phyloP scores from a whole-genome alignment of 2,888 invertebrate genomes.

The Acronicta leporina region DNA sequence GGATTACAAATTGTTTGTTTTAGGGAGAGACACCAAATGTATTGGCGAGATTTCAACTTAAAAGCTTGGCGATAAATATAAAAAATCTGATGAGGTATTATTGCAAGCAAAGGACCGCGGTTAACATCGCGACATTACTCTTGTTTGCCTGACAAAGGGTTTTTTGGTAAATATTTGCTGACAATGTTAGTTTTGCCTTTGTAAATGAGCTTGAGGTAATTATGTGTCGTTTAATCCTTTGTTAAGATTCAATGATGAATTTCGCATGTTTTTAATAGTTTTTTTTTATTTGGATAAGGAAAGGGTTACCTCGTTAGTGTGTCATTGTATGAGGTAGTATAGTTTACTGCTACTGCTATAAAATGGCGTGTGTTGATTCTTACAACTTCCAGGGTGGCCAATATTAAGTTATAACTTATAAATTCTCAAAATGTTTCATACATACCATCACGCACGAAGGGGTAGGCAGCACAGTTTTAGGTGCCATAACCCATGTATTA shows the following conservation, averaged over 20 bases:
- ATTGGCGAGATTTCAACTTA: slow-evolving; percentile 87
- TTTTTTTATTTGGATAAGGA: slow-evolving; percentile 14
- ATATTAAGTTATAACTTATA: no score
- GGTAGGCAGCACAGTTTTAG: no score
- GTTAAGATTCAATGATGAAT: slow-evolving; percentile 49
- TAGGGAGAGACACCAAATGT: slow-evolving; percentile 86
- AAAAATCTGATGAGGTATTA: slow-evolving; percentile 75
- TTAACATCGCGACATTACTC: slow-evolving; percentile 71
- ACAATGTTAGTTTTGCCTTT: slow-evolving; percentile 73
- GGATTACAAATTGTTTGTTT: slow-evolving; percentile 89
- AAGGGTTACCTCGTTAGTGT: slow-evolving; percentile 25
- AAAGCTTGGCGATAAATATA: slow-evolving; percentile 87
- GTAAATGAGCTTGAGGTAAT: slow-evolving; percentile 81
- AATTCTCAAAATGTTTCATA: no score
- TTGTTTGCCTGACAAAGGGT: slow-evolving; percentile 79
- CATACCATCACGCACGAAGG: no score
- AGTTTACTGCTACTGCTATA: slow-evolving; percentile 21
- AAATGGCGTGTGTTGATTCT: no score
- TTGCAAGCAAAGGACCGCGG: slow-evolving; percentile 74
- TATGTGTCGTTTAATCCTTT: slow-evolving; percentile 68
- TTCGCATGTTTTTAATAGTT: slow-evolving; percentile 29
- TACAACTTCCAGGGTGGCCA: no score
- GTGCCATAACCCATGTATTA: no score
- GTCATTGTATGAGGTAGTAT: slow-evolving; percentile 22
- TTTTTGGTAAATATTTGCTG: slow-evolving; percentile 73